Base-by-base conservation (phyloP, 2,113 vertebrate genomes). In the Barnardius zonarius region DNA sequence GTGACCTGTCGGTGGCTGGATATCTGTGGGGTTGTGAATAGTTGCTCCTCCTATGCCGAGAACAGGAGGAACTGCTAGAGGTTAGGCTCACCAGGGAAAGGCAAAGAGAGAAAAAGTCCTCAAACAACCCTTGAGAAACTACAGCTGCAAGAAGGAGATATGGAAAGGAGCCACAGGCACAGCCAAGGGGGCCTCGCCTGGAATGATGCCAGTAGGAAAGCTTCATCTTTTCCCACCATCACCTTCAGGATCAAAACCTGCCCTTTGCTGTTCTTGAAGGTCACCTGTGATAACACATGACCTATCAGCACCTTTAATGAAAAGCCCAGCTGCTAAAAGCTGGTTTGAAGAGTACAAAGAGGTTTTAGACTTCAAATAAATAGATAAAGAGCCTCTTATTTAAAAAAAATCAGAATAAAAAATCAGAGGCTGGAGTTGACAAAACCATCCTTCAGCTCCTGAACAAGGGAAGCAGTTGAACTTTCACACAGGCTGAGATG, bases 251-350 rank as follows among this genome's bases (percentile, higher is more conserved):
- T 95, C 92, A 96, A 96, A 96, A 75, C 57, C 52, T 87, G 92
- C 72, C 82, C 90, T 97, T 88, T 35, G 4, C 73, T 86, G 80
- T 4, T 59, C 91, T 73, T 46, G 77, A 91, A 96, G 92, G 96
- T 92, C 69, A 82, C 44, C n/a, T 30, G 80, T 0, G 41, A 86
- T 92, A 73, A 92, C 64, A 76, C 73, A 68, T 3, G 20, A 73
- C 77, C 91, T 76, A 94, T 97, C 96, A 97, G 74, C 96, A 95
- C 92, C 95, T 95, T 69, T 97, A 96, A 97, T 97, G 92, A 97
- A 89, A 80, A 87, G 54, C 70, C 62, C 95, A 96, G 91, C 95
- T 96, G 95, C 86, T 89, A 73, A 91, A 79, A 92, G 77, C 83
- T 15, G 35, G 48, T 66, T 86, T 83, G 81, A 82, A 90, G 57